Base-by-base conservation (phyloP, 2,113 vertebrate genomes). In the Hystrix brachyura region DNA sequence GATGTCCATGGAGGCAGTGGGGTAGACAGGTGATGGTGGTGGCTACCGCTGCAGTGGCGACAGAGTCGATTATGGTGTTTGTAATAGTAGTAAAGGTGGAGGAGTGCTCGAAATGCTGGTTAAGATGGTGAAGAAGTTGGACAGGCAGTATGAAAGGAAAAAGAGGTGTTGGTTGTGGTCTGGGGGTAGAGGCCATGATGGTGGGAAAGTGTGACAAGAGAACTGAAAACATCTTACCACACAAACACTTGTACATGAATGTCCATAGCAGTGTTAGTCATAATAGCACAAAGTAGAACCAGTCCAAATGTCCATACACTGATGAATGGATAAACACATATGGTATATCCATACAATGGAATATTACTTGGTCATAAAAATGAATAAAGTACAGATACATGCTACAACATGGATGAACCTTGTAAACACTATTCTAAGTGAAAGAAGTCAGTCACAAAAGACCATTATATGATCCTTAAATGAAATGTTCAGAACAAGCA, bases 401-500 rank as follows among this genome's bases (percentile, higher is more conserved):
- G 34, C 43, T 90, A 60, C 13, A n/a, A 51, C 43, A 62, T 43
- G 19, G 11, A 81, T 3, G 48, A 51, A 78, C 72, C 17, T 65
- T 94, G 71, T 48, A 90, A 90, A 27, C 51, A 65, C 83, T 55
- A 90, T 55, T 48, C 18, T 76, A 87, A 93, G 59, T 79, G 79
- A 74, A 97, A 86, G 79, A 80, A 95, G 55, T 5, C 32, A 17
- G 11, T 83, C 55, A 80, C 25, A 57, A 72, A 87, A 62, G 46
- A 65, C 23, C 23, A 79, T 8, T 74, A 11, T 82, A 65, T 69
- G 80, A 65, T 85, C 32, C 25, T 94, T 65, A 74, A 64, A 74
- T 43, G 64, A 92, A 86, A 67, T 92, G 32, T 74, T 89, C 59
- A 71, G 78, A 90, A 59, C 17, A 92, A 76, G 64, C 29, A 88